Evolutionary conservation across 2,113 vertebrate species (phyloP).

Genomic region (Corythornis vintsioides): DNA sequence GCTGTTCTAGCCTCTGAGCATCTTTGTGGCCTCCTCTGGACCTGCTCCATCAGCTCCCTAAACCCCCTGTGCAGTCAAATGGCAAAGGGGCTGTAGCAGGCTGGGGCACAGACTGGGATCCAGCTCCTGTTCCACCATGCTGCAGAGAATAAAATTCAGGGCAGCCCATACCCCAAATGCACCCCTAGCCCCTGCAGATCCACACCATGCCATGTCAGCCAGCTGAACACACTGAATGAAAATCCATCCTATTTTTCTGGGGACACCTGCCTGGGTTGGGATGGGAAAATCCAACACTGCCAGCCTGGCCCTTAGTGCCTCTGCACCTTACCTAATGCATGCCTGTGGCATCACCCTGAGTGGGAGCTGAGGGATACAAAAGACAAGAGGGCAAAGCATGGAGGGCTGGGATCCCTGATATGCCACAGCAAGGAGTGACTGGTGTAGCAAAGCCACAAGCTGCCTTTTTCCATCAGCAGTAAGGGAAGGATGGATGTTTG

Average conservation of each 20-base stretch:
- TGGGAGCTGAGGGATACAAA: accelerated
- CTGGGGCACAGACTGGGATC: not conserved
- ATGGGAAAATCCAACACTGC: not conserved
- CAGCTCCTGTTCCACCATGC: not conserved
- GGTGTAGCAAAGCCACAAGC: not conserved
- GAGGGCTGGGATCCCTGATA: accelerated
- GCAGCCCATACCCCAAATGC: accelerated
- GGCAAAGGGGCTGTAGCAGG: accelerated
- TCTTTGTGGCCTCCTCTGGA: too few relatives aligned
- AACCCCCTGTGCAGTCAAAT: not conserved
- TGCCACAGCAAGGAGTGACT: not conserved
- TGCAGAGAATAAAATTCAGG: not conserved
- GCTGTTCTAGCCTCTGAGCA: too few relatives aligned
- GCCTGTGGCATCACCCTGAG: accelerated
- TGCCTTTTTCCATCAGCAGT: not conserved
- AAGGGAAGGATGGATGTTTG: not conserved
- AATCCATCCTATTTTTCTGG: not conserved
- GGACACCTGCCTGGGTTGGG: not conserved
- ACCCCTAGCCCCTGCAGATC: not conserved
- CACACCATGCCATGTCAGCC: accelerated
- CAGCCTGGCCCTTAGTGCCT: not conserved
- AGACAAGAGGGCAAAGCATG: not conserved
- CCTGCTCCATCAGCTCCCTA: not conserved
- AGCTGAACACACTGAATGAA: not conserved
- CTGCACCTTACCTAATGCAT: too few relatives aligned